Conservation (phyloP, 2,797 vertebrate species). For the Sebastes nivosus region DNA sequence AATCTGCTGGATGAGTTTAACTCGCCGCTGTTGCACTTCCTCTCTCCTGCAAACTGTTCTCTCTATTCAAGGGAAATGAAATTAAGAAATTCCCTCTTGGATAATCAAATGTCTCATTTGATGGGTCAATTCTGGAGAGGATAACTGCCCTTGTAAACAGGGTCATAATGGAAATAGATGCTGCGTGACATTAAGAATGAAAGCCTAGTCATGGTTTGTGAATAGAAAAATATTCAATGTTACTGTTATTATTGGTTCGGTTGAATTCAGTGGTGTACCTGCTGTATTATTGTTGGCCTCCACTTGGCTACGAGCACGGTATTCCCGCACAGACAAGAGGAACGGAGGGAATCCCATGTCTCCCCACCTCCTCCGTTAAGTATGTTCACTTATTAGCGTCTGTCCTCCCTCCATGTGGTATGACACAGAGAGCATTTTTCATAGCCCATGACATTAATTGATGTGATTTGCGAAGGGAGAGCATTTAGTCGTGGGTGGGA, state of each 20-base stretch:
- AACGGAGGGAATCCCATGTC: conserved; percentile 78
- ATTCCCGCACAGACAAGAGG: conserved; percentile 60
- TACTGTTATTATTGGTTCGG: conserved; percentile 20
- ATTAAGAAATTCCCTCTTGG: conserved; percentile 70
- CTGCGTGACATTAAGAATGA: conserved; percentile 22
- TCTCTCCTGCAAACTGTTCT: conserved; percentile 61
- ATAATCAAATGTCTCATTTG: conserved; percentile 73
- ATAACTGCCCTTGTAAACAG: conserved; percentile 49
- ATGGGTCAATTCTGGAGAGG: conserved; percentile 51
- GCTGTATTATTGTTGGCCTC: conserved; percentile 52
- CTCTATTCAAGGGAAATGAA: conserved; percentile 73
- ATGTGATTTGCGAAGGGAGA: conserved; percentile 85
- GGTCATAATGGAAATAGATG: conserved; percentile 28
- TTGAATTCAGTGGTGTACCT: conserved; percentile 48
- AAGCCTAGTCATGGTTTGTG: conserved; percentile 27
- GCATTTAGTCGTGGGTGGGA: conserved; percentile 84
- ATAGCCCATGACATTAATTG: conserved; percentile 85
- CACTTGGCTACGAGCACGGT: conserved; percentile 36
- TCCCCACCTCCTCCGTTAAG: conserved; percentile 82
- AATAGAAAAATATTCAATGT: conserved; percentile 26
- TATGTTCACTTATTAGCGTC: conserved; percentile 82
- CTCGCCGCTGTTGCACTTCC: conserved; percentile 68
- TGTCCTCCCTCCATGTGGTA: conserved; percentile 82
- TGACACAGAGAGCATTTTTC: conserved; percentile 82
- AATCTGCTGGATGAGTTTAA: conserved; percentile 69